phyloP scores from a whole-genome alignment of 2,113 vertebrate species.

The Paracanthobrama guichenoti region DNA sequence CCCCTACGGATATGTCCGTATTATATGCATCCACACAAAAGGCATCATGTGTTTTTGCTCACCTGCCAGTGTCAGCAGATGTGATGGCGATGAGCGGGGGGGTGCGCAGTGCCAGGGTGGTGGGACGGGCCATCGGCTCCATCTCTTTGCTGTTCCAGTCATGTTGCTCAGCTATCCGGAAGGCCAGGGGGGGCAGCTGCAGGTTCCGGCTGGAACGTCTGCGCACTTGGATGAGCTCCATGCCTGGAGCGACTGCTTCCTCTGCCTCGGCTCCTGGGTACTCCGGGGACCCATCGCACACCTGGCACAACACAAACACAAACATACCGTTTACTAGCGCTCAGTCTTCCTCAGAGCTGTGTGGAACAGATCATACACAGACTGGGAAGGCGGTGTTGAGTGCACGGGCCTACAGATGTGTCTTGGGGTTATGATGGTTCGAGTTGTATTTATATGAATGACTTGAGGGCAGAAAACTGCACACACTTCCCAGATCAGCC shows the following conservation, averaged over 20 bases:
- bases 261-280: slow-evolving; percentile 72
- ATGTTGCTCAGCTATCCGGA: slow-evolving; percentile 78
- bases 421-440: background rate
- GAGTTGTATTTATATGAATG: background rate
- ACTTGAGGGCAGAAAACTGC: background rate
- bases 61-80: slow-evolving; percentile 80
- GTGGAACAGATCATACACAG: background rate
- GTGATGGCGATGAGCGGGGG: slow-evolving; percentile 84
- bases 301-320: slow-evolving; percentile 44
- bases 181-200: slow-evolving; percentile 82
- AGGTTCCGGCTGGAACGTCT: slow-evolving; percentile 79
- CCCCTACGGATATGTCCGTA: background rate
- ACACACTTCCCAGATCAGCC: background rate
- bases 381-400: no score
- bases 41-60: slow-evolving; percentile 40
- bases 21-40: background rate
- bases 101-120: slow-evolving; percentile 75
- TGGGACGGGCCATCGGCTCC: slow-evolving; percentile 72
- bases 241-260: slow-evolving; percentile 61
- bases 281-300: slow-evolving; percentile 6
- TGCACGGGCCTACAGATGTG: background rate
- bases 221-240: slow-evolving; percentile 76
- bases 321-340: background rate
- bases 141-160: slow-evolving; percentile 77
- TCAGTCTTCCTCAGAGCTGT: background rate